Evolutionary conservation across 1,140 invertebrate genomes (phyloP).

Genomic region (Bursaphelenchus mucronatus): DNA sequence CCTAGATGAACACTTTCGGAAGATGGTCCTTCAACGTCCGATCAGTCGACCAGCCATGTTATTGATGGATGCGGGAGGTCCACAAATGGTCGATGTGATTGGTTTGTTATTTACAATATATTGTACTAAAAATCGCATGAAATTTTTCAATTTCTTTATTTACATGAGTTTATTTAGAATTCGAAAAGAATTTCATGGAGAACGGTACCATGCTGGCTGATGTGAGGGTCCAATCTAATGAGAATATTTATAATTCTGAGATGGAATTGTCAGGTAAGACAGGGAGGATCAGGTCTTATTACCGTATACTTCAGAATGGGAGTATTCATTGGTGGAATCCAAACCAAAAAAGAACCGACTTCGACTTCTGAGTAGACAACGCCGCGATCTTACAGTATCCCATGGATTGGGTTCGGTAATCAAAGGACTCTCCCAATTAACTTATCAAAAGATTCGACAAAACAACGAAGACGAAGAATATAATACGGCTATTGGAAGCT

Average conservation of each 20-base stretch:
- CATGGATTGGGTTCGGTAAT: no score
- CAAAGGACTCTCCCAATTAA: no score
- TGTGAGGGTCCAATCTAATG: slow-evolving; percentile 30
- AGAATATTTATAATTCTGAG: slow-evolving; percentile 35
- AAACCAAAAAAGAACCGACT: slow-evolving; percentile 5
- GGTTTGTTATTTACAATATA: neutral
- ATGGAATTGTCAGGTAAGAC: slow-evolving; percentile 44
- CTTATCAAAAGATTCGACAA: no score
- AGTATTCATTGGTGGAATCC: no score
- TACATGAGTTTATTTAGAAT: slow-evolving; percentile 9
- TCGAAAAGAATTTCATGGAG: slow-evolving; percentile 4
- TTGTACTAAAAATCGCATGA: slow-evolving; percentile 1
- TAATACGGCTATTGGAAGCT: slow-evolving; percentile 26
- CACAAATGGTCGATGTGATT: slow-evolving; percentile 1
- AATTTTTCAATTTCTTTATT: slow-evolving; percentile 4
- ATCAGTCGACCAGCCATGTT: neutral
- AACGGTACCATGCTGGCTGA: slow-evolving; percentile 22
- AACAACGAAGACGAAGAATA: neutral
- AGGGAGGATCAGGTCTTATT: no score
- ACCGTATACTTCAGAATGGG: no score
- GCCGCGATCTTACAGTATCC: no score
- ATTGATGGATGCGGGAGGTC: neutral
- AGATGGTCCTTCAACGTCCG: slow-evolving; percentile 33
- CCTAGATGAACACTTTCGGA: slow-evolving; percentile 42
- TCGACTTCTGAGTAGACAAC: slow-evolving; percentile 22